These are phyloP conservation scores for Panurus biarmicus DNA, from an alignment of 2,113 vertebrate species.

Conservation along the genomic window DNA sequence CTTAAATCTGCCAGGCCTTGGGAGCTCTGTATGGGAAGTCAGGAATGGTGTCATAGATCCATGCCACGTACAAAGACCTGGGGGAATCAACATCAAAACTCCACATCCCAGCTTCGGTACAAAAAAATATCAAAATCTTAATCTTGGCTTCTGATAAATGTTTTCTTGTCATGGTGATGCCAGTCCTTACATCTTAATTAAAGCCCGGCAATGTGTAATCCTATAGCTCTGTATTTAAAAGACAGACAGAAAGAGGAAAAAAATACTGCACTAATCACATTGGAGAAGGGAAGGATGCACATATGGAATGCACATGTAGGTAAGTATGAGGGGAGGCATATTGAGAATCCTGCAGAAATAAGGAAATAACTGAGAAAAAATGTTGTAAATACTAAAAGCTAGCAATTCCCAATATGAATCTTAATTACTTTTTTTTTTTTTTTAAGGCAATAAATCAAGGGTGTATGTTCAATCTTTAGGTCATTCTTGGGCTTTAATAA, in stretches of 20 bases:
- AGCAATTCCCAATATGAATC: background rate
- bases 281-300: background rate
- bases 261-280: background rate
- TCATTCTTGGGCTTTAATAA: background rate
- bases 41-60: background rate
- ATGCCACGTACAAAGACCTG: background rate
- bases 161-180: background rate
- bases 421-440: background rate
- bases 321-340: background rate
- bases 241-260: background rate
- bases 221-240: background rate
- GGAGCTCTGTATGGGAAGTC: background rate
- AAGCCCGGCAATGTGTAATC: background rate
- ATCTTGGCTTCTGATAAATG: background rate
- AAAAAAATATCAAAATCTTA: background rate
- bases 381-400: background rate
- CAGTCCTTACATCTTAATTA: background rate
- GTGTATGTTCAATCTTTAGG: background rate
- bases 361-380: background rate
- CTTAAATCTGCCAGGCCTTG: background rate
- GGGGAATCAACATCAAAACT: background rate
- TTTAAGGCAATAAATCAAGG: background rate
- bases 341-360: background rate
- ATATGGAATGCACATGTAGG: constrained; percentile 46
- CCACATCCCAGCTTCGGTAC: background rate